Conservation (phyloP, 2,888 invertebrate species). For the Hybos culiciformis region DNA sequence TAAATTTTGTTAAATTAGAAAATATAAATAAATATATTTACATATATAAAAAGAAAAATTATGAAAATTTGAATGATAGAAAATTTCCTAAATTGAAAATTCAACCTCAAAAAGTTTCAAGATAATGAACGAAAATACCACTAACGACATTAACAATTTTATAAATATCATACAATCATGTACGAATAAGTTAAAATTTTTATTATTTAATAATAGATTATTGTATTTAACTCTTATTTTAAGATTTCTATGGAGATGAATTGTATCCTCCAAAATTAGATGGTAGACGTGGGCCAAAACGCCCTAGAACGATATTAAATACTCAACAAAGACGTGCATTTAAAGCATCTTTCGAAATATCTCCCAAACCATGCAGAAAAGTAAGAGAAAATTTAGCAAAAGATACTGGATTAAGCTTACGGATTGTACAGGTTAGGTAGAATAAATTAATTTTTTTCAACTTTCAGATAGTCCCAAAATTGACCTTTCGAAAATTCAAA, state of each 20-base stretch:
- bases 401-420: slow-evolving; percentile 69
- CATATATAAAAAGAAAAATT: no score
- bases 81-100: no score
- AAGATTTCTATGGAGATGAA: slow-evolving; percentile 47
- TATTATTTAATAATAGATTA: background rate
- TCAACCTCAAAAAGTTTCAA: no score
- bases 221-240: slow-evolving; percentile 17
- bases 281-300: slow-evolving; percentile 60
- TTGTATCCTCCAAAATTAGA: slow-evolving; percentile 45
- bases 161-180: no score
- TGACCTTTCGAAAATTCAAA: slow-evolving; percentile 1
- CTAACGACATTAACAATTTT: no score
- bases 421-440: slow-evolving; percentile 66
- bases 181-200: background rate
- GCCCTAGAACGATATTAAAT: slow-evolving; percentile 71
- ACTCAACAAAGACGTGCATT: slow-evolving; percentile 71
- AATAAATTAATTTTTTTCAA: background rate
- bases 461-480: background rate
- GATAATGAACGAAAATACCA: no score
- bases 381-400: slow-evolving; percentile 69
- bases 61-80: no score
- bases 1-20: no score
- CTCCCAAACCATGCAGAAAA: slow-evolving; percentile 72
- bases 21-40: no score
- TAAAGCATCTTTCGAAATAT: slow-evolving; percentile 73